Evolutionary conservation across 2,797 vertebrate species (phyloP).

Genomic region (Ptychadena robeensis): DNA sequence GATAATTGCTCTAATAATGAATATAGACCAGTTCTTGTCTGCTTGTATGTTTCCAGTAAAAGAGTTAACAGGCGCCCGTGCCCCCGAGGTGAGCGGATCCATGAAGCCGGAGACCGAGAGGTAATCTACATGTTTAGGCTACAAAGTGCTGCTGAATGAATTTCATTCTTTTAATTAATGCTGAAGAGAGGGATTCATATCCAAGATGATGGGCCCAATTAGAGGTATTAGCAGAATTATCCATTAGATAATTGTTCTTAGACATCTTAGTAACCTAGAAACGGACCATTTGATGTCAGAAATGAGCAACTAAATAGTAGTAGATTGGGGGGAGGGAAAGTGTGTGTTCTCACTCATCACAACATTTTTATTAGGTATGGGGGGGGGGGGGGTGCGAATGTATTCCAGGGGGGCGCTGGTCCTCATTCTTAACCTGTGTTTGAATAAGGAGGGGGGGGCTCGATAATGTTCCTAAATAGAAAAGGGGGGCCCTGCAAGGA

Average conservation of each 20-base stretch:
- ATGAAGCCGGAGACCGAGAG: background rate
- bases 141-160: background rate
- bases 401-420: too few species aligned
- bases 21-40: background rate
- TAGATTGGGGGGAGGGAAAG: background rate
- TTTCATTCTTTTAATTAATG: slow-evolving; percentile 50
- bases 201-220: slow-evolving; percentile 42
- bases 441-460: too few species aligned
- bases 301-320: background rate
- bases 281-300: slow-evolving; percentile 6
- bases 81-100: background rate
- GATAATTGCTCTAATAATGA: background rate
- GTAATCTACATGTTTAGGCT: slow-evolving; percentile 5
- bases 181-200: slow-evolving; percentile 14
- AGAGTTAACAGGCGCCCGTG: slow-evolving; percentile 13
- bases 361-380: too few species aligned
- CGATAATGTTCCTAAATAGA: too few species aligned
- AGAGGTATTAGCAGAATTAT: slow-evolving; percentile 16
- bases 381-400: too few species aligned
- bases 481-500: too few species aligned
- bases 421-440: too few species aligned
- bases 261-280: slow-evolving; percentile 17
- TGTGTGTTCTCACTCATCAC: background rate
- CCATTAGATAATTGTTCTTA: slow-evolving; percentile 21
- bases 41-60: too few species aligned